A percentile compares a stretch with the other conserved stretches of the same genome.
Evolutionary conservation across 2,113 vertebrate species (phyloP).

Genomic region (Budorcas taxicolor): DNA sequence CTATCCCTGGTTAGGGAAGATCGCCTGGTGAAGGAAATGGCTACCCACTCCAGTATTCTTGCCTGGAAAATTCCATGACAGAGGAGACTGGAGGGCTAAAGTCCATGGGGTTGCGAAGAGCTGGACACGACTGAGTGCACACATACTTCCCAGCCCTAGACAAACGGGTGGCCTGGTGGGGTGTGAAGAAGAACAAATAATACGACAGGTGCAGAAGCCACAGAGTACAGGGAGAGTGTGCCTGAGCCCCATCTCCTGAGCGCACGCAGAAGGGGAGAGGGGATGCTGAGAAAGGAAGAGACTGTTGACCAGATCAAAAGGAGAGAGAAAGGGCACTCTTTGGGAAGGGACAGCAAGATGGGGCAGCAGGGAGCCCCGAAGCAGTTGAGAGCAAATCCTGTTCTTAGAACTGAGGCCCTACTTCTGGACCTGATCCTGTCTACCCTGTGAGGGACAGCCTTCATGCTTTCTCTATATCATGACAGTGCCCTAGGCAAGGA

Average conservation of each 20-base stretch:
- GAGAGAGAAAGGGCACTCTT: background rate
- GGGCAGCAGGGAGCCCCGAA: background rate
- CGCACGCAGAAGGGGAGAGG: no score
- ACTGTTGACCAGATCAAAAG: background rate
- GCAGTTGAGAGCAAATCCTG: background rate
- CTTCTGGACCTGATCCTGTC: background rate
- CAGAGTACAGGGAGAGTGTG: background rate
- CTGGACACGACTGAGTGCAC: accelerated
- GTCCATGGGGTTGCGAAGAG: background rate
- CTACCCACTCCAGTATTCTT: background rate
- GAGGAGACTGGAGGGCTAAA: background rate
- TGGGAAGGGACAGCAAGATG: background rate
- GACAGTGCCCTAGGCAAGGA: background rate
- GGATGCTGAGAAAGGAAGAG: background rate
- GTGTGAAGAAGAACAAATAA: background rate
- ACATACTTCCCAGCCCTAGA: background rate
- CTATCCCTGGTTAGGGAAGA: background rate
- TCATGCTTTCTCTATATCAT: background rate
- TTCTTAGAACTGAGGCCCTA: background rate
- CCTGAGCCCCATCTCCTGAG: background rate
- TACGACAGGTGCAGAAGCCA: background rate
- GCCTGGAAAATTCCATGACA: background rate
- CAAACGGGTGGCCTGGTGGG: background rate
- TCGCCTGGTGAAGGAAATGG: background rate
- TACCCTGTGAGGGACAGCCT: background rate